phyloP scores from a whole-genome alignment of 2,797 vertebrate genomes.

The Amblyraja radiata region DNA sequence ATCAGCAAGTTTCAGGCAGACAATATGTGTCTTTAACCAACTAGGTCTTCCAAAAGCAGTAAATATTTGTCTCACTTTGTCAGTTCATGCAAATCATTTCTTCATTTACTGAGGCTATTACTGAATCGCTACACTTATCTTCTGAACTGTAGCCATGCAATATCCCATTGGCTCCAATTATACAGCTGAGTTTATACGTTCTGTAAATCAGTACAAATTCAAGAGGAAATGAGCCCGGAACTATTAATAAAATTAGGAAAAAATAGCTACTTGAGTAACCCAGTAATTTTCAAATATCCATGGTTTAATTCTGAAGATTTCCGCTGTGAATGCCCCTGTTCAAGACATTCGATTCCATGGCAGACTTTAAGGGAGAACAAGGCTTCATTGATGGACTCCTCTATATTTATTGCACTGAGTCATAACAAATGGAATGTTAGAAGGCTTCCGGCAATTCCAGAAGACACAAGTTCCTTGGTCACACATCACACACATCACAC shows the following conservation, averaged over 20 bases:
- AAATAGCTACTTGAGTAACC: background rate
- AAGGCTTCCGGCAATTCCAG: background rate
- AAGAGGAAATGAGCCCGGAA: background rate
- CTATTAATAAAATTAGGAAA: conserved; percentile 29
- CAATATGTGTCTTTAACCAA: no score
- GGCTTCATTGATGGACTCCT: background rate
- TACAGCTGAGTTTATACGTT: background rate
- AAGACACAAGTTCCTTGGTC: background rate
- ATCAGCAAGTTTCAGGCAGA: no score
- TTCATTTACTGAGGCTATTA: background rate
- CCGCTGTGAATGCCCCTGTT: background rate
- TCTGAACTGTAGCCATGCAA: background rate
- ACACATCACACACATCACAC: background rate
- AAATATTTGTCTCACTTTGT: no score
- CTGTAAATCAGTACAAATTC: background rate
- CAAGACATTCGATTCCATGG: background rate
- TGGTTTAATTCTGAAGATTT: background rate
- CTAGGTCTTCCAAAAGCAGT: no score
- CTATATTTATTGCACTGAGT: background rate
- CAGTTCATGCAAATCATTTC: background rate
- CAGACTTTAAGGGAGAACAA: background rate
- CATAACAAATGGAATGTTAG: background rate
- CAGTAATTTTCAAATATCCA: background rate
- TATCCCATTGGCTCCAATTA: background rate
- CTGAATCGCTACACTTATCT: background rate